Evolutionary conservation across 2,888 invertebrate genomes (phyloP).

Genomic region (Agrotis exclamationis): DNA sequence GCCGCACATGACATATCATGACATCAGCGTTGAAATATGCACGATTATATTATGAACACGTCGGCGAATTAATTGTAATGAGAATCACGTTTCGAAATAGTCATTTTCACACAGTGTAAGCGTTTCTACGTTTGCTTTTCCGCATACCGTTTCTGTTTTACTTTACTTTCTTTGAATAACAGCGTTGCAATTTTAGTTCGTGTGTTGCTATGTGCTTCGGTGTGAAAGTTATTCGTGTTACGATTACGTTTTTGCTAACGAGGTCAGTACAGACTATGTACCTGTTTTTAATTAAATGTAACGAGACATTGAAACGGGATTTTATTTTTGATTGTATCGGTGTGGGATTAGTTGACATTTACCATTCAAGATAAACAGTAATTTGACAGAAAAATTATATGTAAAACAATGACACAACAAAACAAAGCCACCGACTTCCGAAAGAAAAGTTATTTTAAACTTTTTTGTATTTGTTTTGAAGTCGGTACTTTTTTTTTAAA

Average conservation of each 20-base stretch:
- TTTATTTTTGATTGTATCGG: slow-evolving; percentile 22
- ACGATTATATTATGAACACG: slow-evolving; percentile 74
- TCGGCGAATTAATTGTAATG: slow-evolving; percentile 69
- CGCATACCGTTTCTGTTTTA: slow-evolving; percentile 58
- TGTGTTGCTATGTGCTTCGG: slow-evolving; percentile 35
- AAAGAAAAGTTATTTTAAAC: too few relatives aligned
- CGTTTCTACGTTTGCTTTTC: slow-evolving; percentile 63
- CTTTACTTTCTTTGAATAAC: slow-evolving; percentile 56
- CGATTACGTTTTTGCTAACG: slow-evolving; percentile 55
- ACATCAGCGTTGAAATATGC: slow-evolving; percentile 79
- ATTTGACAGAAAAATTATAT: slow-evolving; percentile 3
- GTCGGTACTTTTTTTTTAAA: too few relatives aligned
- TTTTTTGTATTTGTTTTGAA: too few relatives aligned
- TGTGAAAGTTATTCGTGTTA: slow-evolving; percentile 54
- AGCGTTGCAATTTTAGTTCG: slow-evolving; percentile 53
- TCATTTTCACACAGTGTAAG: slow-evolving; percentile 75
- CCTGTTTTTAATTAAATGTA: slow-evolving; percentile 54
- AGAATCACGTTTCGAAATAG: slow-evolving; percentile 77
- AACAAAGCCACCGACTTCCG: too few relatives aligned
- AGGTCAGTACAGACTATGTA: slow-evolving; percentile 59
- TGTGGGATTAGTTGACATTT: slow-evolving; percentile 6
- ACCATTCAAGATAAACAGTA: background rate
- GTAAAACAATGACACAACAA: too few relatives aligned
- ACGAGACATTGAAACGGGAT: slow-evolving; percentile 55
- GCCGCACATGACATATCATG: slow-evolving; percentile 67